A percentile compares a stretch with the other conserved stretches of the same genome.
Evolutionary conservation across 2,113 vertebrate genomes (phyloP).

Genomic region (Ifrita kowaldi): DNA sequence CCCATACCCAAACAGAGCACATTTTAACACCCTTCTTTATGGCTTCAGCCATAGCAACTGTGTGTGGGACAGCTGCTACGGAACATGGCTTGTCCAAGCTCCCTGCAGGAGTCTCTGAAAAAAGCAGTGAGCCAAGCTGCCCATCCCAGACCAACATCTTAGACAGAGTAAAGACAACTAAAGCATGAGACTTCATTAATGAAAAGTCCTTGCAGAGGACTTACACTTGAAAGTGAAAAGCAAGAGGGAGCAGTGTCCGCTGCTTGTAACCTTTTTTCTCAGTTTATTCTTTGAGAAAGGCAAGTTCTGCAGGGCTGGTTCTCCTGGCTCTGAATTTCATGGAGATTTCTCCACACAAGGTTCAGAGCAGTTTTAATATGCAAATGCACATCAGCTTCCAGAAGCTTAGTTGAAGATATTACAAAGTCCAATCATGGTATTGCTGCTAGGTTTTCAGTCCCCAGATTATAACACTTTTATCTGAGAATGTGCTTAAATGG

Average conservation of each 20-base stretch:
- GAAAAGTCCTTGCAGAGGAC: not conserved
- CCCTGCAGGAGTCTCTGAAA: not conserved
- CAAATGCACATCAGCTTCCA: not conserved
- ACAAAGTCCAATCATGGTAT: not conserved
- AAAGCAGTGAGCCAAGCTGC: not conserved
- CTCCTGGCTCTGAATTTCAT: not conserved
- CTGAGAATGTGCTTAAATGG: not conserved
- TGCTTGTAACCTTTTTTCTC: not conserved
- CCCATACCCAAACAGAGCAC: not conserved
- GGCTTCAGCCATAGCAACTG: not conserved
- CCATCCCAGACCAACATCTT: not conserved
- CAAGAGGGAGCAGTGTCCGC: not conserved
- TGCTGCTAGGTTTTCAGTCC: not conserved
- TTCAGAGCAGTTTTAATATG: not conserved
- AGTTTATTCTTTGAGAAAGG: not conserved
- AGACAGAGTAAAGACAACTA: fast-evolving
- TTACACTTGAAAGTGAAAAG: not conserved
- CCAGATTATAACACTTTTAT: not conserved
- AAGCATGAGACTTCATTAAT: not conserved
- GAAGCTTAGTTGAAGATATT: not conserved
- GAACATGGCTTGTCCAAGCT: not conserved
- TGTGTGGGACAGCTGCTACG: fast-evolving
- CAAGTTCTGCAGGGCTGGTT: not conserved
- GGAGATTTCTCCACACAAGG: not conserved
- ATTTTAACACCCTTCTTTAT: not conserved